Conservation (phyloP, 2,797 vertebrate species). For the Cryptoprocta ferox region DNA sequence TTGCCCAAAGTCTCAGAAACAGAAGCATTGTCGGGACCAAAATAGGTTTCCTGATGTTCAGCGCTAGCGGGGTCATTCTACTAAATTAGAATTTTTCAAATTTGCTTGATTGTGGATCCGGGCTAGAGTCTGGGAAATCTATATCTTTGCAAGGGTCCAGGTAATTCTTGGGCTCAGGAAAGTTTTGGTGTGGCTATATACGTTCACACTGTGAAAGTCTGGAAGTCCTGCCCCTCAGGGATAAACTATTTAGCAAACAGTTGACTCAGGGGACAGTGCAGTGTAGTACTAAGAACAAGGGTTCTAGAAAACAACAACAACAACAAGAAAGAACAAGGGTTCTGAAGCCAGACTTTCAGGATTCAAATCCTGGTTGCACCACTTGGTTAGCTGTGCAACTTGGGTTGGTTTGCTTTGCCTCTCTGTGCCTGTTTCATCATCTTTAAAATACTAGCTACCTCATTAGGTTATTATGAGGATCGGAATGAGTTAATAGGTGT, state of each 20-base stretch:
- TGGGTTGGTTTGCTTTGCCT: background rate
- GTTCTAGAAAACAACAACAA: background rate
- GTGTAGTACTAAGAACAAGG: background rate
- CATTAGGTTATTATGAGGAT: background rate
- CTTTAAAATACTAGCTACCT: slow-evolving; percentile 16
- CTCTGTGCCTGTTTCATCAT: slow-evolving; percentile 15
- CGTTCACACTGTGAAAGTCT: background rate
- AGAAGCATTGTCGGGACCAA: background rate
- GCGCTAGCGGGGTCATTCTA: background rate
- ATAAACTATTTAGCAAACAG: slow-evolving; percentile 1
- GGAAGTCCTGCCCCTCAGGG: background rate
- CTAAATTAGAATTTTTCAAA: background rate
- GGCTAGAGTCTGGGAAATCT: background rate
- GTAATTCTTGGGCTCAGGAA: slow-evolving; percentile 4
- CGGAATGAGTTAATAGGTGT: background rate
- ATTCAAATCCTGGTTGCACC: slow-evolving; percentile 8
- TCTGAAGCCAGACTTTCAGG: background rate
- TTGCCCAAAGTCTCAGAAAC: background rate
- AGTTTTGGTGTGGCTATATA: background rate
- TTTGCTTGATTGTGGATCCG: background rate
- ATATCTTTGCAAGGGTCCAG: background rate
- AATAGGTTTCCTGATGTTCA: background rate
- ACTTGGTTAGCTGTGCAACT: background rate
- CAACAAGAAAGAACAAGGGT: background rate
- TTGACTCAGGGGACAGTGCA: background rate